Conservation (phyloP, 1,140 invertebrate species). For the Hesperophylax magnus region DNA sequence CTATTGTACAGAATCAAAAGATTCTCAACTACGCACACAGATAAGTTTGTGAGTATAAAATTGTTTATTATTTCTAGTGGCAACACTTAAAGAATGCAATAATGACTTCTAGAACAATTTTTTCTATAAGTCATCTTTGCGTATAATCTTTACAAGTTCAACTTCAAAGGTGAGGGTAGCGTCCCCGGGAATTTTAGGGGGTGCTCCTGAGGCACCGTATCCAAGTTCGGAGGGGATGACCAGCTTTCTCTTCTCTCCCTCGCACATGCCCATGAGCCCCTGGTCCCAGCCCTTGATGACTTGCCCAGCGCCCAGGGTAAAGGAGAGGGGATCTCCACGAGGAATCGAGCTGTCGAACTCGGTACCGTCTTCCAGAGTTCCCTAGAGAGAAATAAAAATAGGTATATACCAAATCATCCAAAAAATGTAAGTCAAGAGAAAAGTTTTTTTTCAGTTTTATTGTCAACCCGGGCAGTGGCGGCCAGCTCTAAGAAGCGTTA, state of each 20-base stretch:
- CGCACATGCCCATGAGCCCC: conserved; percentile 89
- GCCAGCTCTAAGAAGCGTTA: too few species aligned
- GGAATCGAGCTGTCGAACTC: conserved; percentile 88
- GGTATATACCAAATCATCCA: too few species aligned
- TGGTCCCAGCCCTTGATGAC: conserved; percentile 91
- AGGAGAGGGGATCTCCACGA: conserved; percentile 81
- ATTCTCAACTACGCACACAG: too few species aligned
- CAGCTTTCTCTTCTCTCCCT: conserved; percentile 86
- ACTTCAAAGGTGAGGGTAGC: conserved; percentile 88
- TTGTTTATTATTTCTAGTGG: too few species aligned
- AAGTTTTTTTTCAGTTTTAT: too few species aligned
- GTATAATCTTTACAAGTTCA: conserved; percentile 85
- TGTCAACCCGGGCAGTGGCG: too few species aligned
- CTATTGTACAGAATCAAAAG: too few species aligned
- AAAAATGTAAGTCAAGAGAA: too few species aligned
- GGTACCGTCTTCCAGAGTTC: conserved; percentile 86
- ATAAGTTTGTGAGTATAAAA: too few species aligned
- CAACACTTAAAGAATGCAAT: too few species aligned
- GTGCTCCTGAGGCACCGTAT: conserved; percentile 84
- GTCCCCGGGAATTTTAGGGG: conserved; percentile 85
- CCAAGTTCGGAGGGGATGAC: conserved; percentile 89
- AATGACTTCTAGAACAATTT: too few species aligned
- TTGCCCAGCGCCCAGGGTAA: conserved; percentile 84
- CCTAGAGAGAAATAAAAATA: conserved; percentile 71
- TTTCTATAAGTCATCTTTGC: conserved; percentile 68